Percentiles rank a stretch among this genome's conserved stretches.
phyloP scores from a whole-genome alignment of 1,140 invertebrate species.

The Stenopsyche tienmushanensis region DNA sequence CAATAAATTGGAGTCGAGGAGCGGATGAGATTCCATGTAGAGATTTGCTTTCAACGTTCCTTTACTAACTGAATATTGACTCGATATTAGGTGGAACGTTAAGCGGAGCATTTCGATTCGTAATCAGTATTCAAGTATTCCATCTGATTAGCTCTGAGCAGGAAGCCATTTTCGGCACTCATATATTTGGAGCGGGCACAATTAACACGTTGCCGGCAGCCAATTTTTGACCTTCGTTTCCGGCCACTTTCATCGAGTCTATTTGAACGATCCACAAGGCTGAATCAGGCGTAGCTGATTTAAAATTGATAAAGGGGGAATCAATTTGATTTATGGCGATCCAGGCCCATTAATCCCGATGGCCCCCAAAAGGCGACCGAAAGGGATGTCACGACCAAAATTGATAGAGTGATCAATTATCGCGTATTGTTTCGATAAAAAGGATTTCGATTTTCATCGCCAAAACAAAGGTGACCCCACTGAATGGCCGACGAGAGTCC shows the following conservation, averaged over 20 bases:
- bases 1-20: no score
- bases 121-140: no score
- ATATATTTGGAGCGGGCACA: no score
- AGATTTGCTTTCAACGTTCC: no score
- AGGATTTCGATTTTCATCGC: slow-evolving; percentile 5
- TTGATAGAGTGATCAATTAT: slow-evolving; percentile 31
- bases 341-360: slow-evolving; percentile 24
- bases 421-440: slow-evolving; percentile 13
- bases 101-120: no score
- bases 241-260: not conserved
- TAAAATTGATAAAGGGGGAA: slow-evolving; percentile 23
- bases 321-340: slow-evolving; percentile 25
- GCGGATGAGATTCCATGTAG: no score
- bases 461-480: not conserved
- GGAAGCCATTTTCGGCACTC: no score
- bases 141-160: no score
- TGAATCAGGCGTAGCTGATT: slow-evolving; percentile 7
- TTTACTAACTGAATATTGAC: no score
- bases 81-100: no score
- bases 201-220: no score
- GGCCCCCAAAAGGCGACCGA: slow-evolving; percentile 5
- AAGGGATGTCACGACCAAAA: slow-evolving; percentile 19
- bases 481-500: no score
- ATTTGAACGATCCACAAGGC: not conserved
- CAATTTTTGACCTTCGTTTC: not conserved